phyloP scores from a whole-genome alignment of 2,113 vertebrate genomes.

The Anhinga rufa region DNA sequence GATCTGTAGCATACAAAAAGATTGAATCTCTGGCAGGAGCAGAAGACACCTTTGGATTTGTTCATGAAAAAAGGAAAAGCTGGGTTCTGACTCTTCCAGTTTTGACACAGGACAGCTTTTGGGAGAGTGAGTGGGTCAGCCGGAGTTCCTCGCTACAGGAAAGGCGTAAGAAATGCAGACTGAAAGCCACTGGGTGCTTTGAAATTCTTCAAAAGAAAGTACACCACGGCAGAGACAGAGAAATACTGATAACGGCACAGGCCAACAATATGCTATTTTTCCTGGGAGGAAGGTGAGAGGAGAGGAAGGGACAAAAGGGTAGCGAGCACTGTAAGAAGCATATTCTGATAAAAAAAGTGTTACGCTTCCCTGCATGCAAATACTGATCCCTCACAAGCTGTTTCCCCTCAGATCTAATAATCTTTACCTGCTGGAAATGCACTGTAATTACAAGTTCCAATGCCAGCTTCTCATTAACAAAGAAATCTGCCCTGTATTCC shows the following conservation, averaged over 20 bases:
- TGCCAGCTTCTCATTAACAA: constrained; percentile 5
- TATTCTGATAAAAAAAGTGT: background rate
- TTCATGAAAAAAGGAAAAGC: background rate
- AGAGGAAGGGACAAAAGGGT: background rate
- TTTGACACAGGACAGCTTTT: background rate
- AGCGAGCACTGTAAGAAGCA: background rate
- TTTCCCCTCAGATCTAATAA: background rate
- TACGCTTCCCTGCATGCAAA: background rate
- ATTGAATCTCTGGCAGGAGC: background rate
- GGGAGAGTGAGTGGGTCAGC: background rate
- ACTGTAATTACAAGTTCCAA: background rate
- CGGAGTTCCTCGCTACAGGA: background rate
- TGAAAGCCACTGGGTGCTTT: background rate
- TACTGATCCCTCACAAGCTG: background rate
- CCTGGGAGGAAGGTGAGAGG: background rate
- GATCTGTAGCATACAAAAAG: background rate
- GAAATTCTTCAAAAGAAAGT: background rate
- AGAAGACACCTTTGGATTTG: background rate
- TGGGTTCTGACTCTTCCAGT: background rate
- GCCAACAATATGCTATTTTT: background rate
- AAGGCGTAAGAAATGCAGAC: background rate
- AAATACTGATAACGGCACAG: background rate
- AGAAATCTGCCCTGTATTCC: background rate
- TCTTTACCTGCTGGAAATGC: constrained; percentile 11
- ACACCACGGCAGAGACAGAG: background rate